Percentiles rank a stretch among this genome's conserved stretches.
Evolutionary conservation across 2,113 vertebrate species (phyloP).

Genomic region (Pseudopodoces humilis): DNA sequence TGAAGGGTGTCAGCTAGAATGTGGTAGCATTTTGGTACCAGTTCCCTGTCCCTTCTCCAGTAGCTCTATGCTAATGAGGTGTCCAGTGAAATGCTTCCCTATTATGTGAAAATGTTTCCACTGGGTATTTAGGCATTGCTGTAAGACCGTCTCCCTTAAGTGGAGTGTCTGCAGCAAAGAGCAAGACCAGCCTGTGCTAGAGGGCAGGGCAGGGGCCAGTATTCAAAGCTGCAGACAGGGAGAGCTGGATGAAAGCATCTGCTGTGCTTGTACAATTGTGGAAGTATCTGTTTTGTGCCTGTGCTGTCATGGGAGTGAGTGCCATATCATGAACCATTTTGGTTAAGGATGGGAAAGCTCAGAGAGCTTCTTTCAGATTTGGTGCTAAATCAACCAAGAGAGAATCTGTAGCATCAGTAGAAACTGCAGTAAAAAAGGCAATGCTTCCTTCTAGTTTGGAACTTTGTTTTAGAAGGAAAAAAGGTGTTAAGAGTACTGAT

Average conservation of each 20-base stretch:
- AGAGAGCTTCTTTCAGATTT: background rate
- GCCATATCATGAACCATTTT: rapidly evolving
- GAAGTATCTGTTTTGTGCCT: background rate
- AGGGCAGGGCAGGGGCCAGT: background rate
- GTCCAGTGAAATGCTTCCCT: background rate
- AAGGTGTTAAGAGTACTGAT: background rate
- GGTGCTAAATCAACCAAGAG: background rate
- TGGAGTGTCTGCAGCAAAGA: background rate
- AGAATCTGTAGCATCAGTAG: background rate
- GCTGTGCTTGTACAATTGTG: background rate
- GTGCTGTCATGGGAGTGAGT: background rate
- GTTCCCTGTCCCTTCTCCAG: background rate
- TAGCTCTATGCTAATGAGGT: rapidly evolving
- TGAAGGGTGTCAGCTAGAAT: background rate
- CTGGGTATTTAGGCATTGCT: background rate
- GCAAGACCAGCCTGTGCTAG: background rate
- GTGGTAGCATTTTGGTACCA: background rate
- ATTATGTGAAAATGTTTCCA: background rate
- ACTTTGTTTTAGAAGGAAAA: background rate
- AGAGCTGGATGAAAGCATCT: background rate
- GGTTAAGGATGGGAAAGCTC: background rate
- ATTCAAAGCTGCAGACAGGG: background rate
- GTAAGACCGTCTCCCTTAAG: background rate
- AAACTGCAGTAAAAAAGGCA: background rate
- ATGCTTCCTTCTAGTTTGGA: background rate